A percentile compares a stretch with the other conserved stretches of the same genome.
phyloP scores from a whole-genome alignment of 2,888 invertebrate species.

The Hydroisotoma schaefferi region DNA sequence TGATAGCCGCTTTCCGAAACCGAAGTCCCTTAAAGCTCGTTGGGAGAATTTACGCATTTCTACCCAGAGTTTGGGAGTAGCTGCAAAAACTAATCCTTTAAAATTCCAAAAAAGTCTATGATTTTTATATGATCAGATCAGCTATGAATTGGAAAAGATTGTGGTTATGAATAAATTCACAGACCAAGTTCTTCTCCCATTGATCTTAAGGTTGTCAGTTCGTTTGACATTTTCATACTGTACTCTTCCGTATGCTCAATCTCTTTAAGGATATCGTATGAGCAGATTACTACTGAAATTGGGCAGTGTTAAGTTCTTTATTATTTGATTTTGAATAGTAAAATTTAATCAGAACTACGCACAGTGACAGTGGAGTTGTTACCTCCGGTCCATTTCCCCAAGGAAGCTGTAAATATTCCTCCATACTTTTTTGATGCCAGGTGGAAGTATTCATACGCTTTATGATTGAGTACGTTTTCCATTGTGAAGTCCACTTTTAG shows the following conservation, averaged over 20 bases:
- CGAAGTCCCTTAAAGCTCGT: slow-evolving; percentile 21
- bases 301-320: not conserved
- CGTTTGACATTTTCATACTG: slow-evolving; percentile 18
- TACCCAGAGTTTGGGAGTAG: slow-evolving; percentile 7
- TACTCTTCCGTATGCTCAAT: slow-evolving; percentile 28
- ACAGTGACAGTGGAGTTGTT: not conserved
- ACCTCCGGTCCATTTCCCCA: not conserved
- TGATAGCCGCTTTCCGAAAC: slow-evolving; percentile 10
- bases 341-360: not conserved
- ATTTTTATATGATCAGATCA: no score
- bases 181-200: slow-evolving; percentile 41
- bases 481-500: not conserved
- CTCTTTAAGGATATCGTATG: slow-evolving; percentile 18
- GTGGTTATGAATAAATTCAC: not conserved
- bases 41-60: slow-evolving; percentile 38
- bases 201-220: slow-evolving; percentile 21
- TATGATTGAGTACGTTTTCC: not conserved
- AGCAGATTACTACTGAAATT: slow-evolving; percentile 14
- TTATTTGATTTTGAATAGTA: no score
- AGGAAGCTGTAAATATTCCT: not conserved
- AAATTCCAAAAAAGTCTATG: no score
- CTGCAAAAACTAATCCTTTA: not conserved
- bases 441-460: not conserved
- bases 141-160: no score
- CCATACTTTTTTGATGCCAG: slow-evolving; percentile 1